A percentile compares a stretch with the other conserved stretches of the same genome.
Conservation (phyloP, 1,140 invertebrate species). For the Nasonia vitripennis region DNA sequence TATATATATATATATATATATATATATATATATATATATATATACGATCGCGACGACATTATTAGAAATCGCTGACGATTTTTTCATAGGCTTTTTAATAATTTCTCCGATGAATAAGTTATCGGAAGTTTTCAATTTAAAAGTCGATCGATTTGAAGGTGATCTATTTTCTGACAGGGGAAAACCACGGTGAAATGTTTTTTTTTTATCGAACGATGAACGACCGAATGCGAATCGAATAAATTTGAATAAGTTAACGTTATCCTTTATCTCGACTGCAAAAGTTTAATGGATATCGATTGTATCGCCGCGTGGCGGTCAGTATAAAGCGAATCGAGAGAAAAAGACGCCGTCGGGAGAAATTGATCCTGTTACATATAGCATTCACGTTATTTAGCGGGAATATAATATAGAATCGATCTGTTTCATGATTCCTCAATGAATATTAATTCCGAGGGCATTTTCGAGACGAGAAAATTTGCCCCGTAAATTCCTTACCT, state of each 20-base stretch:
- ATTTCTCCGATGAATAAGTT: too few species aligned
- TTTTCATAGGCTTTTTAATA: too few species aligned
- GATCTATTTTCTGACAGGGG: too few species aligned
- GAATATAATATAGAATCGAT: conserved; percentile 10
- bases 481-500: neutral
- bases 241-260: neutral
- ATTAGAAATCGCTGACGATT: too few species aligned
- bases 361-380: neutral
- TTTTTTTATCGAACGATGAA: too few species aligned
- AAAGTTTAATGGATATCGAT: conserved; percentile 8
- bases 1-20: too few species aligned
- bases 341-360: neutral
- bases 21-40: too few species aligned
- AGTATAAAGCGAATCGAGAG: neutral
- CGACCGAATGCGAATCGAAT: neutral
- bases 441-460: neutral
- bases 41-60: too few species aligned
- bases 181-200: too few species aligned
- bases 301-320: neutral
- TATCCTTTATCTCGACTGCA: neutral
- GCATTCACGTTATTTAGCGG: neutral
- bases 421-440: neutral
- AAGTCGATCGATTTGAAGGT: too few species aligned
- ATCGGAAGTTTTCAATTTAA: too few species aligned
- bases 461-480: neutral